Percentiles rank a stretch among this genome's conserved stretches.
Evolutionary conservation across 2,888 invertebrate species (phyloP).

Genomic region (Dicroscelio sp.): DNA sequence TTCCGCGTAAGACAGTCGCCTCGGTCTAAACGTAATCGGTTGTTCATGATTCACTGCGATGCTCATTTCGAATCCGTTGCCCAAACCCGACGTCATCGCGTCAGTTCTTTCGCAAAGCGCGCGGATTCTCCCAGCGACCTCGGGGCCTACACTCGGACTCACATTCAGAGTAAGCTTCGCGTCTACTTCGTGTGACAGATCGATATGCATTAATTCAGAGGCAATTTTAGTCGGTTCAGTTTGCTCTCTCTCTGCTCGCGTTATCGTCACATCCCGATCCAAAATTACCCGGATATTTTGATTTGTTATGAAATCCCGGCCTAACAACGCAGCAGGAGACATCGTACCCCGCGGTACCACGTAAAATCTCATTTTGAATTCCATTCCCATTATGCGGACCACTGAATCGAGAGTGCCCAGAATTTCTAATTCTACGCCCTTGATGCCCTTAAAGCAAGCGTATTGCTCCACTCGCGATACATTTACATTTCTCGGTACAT

Average conservation of each 20-base stretch:
- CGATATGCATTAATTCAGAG: not conserved
- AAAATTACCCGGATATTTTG: not conserved
- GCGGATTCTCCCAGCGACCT: not conserved
- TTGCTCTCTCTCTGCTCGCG: not conserved
- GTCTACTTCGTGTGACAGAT: not conserved
- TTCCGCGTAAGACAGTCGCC: not conserved
- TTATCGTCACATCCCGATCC: not conserved
- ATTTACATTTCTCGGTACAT: not conserved
- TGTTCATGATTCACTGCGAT: not conserved
- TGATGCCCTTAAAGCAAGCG: not conserved
- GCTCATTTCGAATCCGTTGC: not conserved
- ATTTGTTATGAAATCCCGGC: not conserved
- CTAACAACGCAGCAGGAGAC: not conserved
- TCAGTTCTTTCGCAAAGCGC: not conserved
- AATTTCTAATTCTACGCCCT: not conserved
- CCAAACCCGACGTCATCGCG: not conserved
- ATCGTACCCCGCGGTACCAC: not conserved
- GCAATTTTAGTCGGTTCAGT: not conserved
- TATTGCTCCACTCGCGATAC: too few species aligned
- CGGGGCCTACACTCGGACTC: not conserved
- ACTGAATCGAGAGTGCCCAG: not conserved
- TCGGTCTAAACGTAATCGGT: constrained; percentile 2
- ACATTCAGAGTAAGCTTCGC: not conserved
- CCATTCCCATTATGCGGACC: not conserved
- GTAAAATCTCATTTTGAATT: not conserved